Conservation (phyloP, 2,113 vertebrate genomes). For the Leptodactylus fuscus region DNA sequence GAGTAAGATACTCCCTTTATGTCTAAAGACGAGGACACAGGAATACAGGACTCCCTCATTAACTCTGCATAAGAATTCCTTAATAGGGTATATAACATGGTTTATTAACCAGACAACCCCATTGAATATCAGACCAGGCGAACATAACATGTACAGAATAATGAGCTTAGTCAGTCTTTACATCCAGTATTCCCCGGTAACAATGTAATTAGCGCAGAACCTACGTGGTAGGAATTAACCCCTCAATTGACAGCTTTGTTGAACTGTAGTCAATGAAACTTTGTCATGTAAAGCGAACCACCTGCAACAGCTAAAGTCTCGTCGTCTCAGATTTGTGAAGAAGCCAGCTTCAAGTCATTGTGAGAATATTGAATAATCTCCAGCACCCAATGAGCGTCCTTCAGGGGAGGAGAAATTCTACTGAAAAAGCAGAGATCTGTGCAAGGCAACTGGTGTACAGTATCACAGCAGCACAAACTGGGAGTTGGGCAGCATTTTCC, state of each 20-base stretch:
- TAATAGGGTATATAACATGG: no score
- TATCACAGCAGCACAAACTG: slow-evolving; percentile 38
- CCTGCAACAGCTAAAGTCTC: background rate
- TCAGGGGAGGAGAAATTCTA: slow-evolving; percentile 48
- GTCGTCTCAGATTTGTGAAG: background rate
- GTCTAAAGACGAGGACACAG: no score
- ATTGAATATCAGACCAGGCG: no score
- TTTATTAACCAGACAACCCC: no score
- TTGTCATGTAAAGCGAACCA: background rate
- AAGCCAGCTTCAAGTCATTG: slow-evolving; percentile 30
- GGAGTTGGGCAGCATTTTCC: slow-evolving; percentile 25
- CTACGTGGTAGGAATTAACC: background rate
- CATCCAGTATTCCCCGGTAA: background rate
- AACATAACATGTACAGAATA: background rate
- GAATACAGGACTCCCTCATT: no score
- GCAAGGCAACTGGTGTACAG: slow-evolving; percentile 53
- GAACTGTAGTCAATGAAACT: background rate
- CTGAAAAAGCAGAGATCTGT: slow-evolving; percentile 43
- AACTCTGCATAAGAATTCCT: no score
- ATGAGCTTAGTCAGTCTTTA: no score
- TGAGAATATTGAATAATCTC: slow-evolving; percentile 43
- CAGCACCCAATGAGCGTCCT: slow-evolving; percentile 43
- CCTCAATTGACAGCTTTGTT: no score
- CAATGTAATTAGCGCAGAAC: background rate
- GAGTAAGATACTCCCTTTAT: no score